Base-by-base conservation (phyloP, 1,140 invertebrate species). In the Elymnias hypermnestra region DNA sequence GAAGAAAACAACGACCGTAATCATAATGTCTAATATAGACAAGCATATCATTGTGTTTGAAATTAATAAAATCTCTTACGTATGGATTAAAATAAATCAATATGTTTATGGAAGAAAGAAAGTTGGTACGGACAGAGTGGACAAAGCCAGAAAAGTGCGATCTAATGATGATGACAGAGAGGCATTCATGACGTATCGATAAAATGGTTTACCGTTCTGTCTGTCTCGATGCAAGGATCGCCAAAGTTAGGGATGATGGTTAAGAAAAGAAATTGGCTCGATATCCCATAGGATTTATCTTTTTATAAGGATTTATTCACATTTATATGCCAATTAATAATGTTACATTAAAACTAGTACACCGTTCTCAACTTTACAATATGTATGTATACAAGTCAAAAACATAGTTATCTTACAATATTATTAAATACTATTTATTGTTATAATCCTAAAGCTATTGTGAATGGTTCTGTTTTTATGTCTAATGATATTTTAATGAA, bases 331-430 rank as follows among this genome's bases (percentile, higher is more conserved):
- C 60, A 74, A 74, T 77, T 52, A 61, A 74, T 82, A 74, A 61
- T 53, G 50, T 77, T 79, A 82, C 63, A 82, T 56, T 63, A 71
- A 69, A 74, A 71, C 74, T 84, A 82, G 74, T 74, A 82, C 68
- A 77, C 65, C 68, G 57, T 70, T 66, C 45, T 72, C 53, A 73
- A 78, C 57, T 83, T 81, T 78, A 82, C 69, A 82, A 66, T 72
- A 76, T 61, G 61, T 74, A 79, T 85, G 77, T 85, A 85, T 82
- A 85, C 77, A 85, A 81, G 77, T 82, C 82, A 76, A 85, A 83
- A 85, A 85, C 76, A 85, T 79, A 81, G 61, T 73, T 78, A 76
- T 82, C 57, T 83, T 85, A 83, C 68, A 82, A 60, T 72, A 71
- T 71, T 60, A 53, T 53, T 78, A 72, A 76, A 79, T 62, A 66